Base-by-base conservation (phyloP, 2,113 vertebrate species). In the Oreochromis aureus region DNA sequence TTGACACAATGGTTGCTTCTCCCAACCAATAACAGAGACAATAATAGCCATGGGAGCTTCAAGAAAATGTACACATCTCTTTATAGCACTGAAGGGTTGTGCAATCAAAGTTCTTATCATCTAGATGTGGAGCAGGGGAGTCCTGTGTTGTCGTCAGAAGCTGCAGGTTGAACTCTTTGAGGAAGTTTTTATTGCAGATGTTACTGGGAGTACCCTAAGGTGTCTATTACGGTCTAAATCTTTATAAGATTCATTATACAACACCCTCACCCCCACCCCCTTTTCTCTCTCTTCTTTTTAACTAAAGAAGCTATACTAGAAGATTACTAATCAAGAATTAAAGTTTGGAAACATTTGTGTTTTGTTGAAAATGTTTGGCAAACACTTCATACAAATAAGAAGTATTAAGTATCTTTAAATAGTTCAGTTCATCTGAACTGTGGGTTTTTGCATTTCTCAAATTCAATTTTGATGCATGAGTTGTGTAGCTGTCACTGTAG, bases 1-100 rank as follows among this genome's bases (percentile, higher is more conserved):
- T 90, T 87, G 86, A 88, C 73, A 81, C 83, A 85, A 54, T 80
- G 56, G 86, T 90, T 92, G 78, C 90, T 92, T 91, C 80, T 87
- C 39, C 30, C 15, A 53, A 48, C 86, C 88, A 91, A 87, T 88
- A 90, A 90, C 66, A 10, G 10, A 91, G 87, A 90, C 81, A 81
- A 86, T 56, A 81, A 86, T 53, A 88, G 90, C 81, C 86, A 66
- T 18, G 53, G 84, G 93, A 90, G 58, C 80, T 66, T 80, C 53
- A 82, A 73, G 82, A 84, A 81, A 91, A 91, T 54, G 80, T 61
- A 85, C 90, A 89, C 27, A 80, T 55, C 78, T 85, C 85, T 86
- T 91, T 59, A 82, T 46, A 84, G 56, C 78, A 76, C 66, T 39
- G 54, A 81, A 82, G 83, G 83, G 54, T 81, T 88, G 79, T 82